Base-by-base conservation (phyloP, 2,113 vertebrate genomes). In the Larimichthys crocea region DNA sequence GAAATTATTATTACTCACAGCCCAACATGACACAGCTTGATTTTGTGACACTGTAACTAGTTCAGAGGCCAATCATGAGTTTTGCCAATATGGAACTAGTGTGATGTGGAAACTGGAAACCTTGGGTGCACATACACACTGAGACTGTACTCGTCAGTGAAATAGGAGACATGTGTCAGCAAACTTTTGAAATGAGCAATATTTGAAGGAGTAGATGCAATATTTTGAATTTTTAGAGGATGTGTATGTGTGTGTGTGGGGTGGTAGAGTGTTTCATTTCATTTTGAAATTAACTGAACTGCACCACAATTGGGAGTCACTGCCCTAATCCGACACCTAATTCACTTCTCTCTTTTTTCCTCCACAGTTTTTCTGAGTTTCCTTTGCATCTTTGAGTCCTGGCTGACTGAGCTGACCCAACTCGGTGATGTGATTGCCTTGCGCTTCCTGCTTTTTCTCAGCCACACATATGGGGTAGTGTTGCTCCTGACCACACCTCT, bases 361-460 rank as follows among this genome's bases (percentile, higher is more conserved):
- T 60, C 10, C 52, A 10, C 89, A 96, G 96, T 75, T 40, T 94
- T 94, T 71, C 84, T 96, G 66, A 31, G 77, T 67, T 60, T 86
- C 60, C 70, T 96, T 49, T 92, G 86, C 81, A 10, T 92, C 44
- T 83, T 62, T 3, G 76, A 86, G 19, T 76, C 73, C 73, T 92
- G 92, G 91, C 22, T 91, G 46, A 59, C 17, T 4, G 76, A 65
- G 0, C 63, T 89, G 14, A 46, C 84, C 17, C 24, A 49, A 1
- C 56, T 72, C 0, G 50, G 82, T 3, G 93, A 95, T 0, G 26
- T 91, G 74, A 87, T 95, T 10, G 92, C 94, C 26, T 84, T 96
- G 57, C 94, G 93, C 64, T 94, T 94, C 88, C 87, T 95, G 73
- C 89, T 95, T 26, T 95, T 96, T 63, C 92, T 95, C 44, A 89